Evolutionary conservation across 2,888 invertebrate species (phyloP), one percentile per base, ranked within the genome.

Genomic region (Eumerus sabulonum): DNA sequence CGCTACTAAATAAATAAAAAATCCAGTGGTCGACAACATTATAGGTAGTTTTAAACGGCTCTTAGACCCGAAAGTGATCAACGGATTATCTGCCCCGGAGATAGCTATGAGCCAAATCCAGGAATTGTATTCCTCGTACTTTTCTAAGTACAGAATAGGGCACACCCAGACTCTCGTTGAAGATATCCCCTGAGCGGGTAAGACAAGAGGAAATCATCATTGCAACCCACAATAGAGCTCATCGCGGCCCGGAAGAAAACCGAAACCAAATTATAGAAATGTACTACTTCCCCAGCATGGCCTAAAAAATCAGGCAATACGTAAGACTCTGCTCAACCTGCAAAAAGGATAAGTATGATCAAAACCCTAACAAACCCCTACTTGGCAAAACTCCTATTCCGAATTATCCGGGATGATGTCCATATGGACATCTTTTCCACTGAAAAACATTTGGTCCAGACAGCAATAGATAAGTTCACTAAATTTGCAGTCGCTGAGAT

Each of bases 41-140:
- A 56, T 56, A 56, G 42, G 42, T 38, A 56, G 42, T 19, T 56
- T 56, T 44, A 42, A 56, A 56, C 35, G 44, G 11, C 44, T 44
- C 27, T 14, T 44, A 40, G 17, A 56, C 14, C 56, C 42, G 14
- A 14, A 18, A 2, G 1, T 42, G 27, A 16, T 56, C 4, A 56
- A 56, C 27, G 56, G 56, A 44, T 13, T 56, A 11, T 44, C 27
- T 12, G 17, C 19, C 19, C 17, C 16, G 11, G 56, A 56, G 44
- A 44, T 44, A 19, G 16, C 44, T 44, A 56, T 44, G 44, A n/a
- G n/a, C n/a, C n/a, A n/a, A n/a, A n/a, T n/a, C n/a, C n/a, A n/a
- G n/a, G n/a, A n/a, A n/a, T n/a, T 56, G 13, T 56, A 38, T 13
- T 17, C 16, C 36, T 40, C n/a, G 7, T n/a, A 54, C 40, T 40